Conservation (phyloP, 2,113 vertebrate species). For the Pipra filicauda region DNA sequence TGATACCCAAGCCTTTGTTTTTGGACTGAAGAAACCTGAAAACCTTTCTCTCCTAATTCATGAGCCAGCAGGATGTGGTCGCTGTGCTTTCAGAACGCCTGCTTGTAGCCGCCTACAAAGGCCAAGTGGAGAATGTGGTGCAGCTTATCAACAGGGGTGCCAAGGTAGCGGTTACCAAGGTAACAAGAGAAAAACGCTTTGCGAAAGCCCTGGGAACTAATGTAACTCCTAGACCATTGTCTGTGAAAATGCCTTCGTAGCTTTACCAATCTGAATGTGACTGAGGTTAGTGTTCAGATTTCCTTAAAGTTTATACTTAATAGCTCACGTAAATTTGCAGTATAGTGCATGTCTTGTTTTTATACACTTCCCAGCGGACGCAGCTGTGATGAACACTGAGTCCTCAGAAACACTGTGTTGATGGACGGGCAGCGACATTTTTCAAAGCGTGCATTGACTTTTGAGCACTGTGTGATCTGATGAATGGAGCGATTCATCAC, state of each 20-base stretch:
- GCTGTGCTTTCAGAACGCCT: constrained; percentile 96
- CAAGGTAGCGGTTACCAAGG: constrained; percentile 97
- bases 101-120: constrained; percentile 95
- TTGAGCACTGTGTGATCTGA: not conserved
- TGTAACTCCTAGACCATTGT: constrained; percentile 53
- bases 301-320: constrained; percentile 12
- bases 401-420: not conserved
- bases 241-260: constrained; percentile 16
- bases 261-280: constrained; percentile 44
- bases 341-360: not conserved
- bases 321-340: not conserved
- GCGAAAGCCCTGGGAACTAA: constrained; percentile 57
- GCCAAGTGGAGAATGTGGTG: constrained; percentile 96
- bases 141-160: constrained; percentile 99
- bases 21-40: constrained; percentile 65
- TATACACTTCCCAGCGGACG: not conserved
- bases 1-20: constrained; percentile 44
- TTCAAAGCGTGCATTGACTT: not conserved
- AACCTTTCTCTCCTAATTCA: constrained; percentile 86
- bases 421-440: not conserved
- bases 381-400: not conserved
- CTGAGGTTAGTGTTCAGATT: not conserved
- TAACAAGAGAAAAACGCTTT: constrained; percentile 75
- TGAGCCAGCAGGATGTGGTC: constrained; percentile 98
- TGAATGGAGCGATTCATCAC: constrained; percentile 20